Evolutionary conservation across 2,113 vertebrate genomes (phyloP), one percentile per base, ranked within the genome.

Genomic region (Myotis davidii): DNA sequence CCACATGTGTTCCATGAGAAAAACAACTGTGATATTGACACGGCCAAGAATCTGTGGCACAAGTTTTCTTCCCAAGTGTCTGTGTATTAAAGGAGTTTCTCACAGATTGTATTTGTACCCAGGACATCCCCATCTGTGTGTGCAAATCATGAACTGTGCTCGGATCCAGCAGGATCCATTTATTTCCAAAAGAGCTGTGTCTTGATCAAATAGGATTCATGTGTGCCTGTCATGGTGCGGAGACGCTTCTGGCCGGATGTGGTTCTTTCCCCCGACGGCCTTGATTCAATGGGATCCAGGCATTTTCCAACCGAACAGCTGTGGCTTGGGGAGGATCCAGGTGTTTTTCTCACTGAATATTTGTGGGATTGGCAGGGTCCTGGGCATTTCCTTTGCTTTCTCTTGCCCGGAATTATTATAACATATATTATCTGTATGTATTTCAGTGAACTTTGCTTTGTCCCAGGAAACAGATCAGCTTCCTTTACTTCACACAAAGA

Each of bases 291-390:
- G 96, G 96, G 98, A 98, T 98, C 97, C 97, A 98, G 98, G 97
- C 98, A 97, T 98, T 98, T 98, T 98, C 98, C 97, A 98, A 97
- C 42, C 96, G 95, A 98, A 97, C 98, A 98, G 97, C 98, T 98
- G 98, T 96, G 98, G 98, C 97, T 98, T 98, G 98, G 97, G 98
- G 97, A 98, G 78, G 96, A 97, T 98, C 98, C 98, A 98, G 97
- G 98, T 97, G 97, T 98, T 98, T 97, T 98, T 98, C 97, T 98
- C 98, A 97, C 97, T 97, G 96, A 97, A 96, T 97, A 97, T 92
- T 98, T 98, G 98, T 87, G 94, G 97, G 97, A 98, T 97, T 98
- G 98, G 98, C 98, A 98, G 95, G 91, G 59, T 56, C 64, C 84
- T 96, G 90, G 85, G 90, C 76, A 29, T 98, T 98, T 98, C 97